phyloP scores from a whole-genome alignment of 2,888 invertebrate genomes.

The Sturmia bella region DNA sequence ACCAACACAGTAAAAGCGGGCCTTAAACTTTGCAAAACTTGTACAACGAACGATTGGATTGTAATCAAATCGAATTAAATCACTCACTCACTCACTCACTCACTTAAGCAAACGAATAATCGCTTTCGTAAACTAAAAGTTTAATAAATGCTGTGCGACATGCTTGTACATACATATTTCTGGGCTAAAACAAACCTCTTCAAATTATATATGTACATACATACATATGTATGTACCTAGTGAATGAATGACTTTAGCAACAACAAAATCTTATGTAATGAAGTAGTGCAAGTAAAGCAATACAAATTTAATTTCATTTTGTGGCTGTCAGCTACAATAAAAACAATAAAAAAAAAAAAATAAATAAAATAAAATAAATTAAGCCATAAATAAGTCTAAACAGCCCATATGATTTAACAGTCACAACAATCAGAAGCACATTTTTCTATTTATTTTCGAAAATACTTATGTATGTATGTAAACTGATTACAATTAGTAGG shows the following conservation, averaged over 20 bases:
- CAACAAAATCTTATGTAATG: constrained; percentile 22
- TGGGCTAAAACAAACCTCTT: constrained; percentile 41
- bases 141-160: constrained; percentile 29
- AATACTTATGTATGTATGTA: background rate
- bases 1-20: constrained; percentile 27
- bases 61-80: constrained; percentile 39
- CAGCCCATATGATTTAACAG: background rate
- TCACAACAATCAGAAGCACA: background rate
- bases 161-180: constrained; percentile 37
- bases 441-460: constrained; percentile 3
- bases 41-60: background rate
- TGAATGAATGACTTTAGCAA: constrained; percentile 13
- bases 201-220: too few species aligned
- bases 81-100: too few species aligned
- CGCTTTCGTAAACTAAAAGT: constrained; percentile 37
- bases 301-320: background rate
- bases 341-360: too few species aligned
- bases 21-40: constrained; percentile 34
- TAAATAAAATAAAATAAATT: too few species aligned
- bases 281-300: constrained; percentile 7
- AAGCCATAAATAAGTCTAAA: background rate
- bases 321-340: background rate
- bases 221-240: background rate
- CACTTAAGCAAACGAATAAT: constrained; percentile 24
- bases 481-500: constrained; percentile 22